A percentile compares a stretch with the other conserved stretches of the same genome.
Evolutionary conservation across 2,888 invertebrate species (phyloP).

Genomic region (Platynereis dumerilii): DNA sequence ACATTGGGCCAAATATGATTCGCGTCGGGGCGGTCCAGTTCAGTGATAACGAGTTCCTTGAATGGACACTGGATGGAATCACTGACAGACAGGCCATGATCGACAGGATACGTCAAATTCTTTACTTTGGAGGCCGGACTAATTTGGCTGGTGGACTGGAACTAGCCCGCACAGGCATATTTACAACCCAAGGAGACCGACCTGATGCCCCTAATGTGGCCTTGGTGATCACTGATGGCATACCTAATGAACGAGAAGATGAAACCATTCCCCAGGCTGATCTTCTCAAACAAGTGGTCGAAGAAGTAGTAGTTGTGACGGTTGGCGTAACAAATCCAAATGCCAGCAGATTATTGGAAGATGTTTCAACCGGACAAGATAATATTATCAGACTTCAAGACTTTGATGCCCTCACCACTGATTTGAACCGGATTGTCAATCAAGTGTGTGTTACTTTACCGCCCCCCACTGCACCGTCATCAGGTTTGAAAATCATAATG

Average conservation of each 20-base stretch:
- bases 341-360: neutral
- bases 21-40: neutral
- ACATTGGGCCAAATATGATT: neutral
- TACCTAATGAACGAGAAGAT: neutral
- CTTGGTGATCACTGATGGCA: slow-evolving; percentile 3
- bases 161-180: neutral
- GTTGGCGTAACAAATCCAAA: neutral
- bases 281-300: neutral
- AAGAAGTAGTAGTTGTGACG: neutral
- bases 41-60: neutral
- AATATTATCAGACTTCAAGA: too few species aligned
- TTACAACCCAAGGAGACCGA: neutral
- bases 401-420: too few species aligned
- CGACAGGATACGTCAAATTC: neutral
- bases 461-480: too few species aligned
- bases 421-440: too few species aligned
- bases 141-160: slow-evolving; percentile 4
- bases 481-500: too few species aligned
- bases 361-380: neutral
- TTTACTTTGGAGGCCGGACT: neutral
- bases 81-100: neutral
- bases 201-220: neutral
- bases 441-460: too few species aligned
- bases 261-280: slow-evolving; percentile 1
- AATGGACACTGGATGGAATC: neutral